Evolutionary conservation across 2,888 invertebrate species (phyloP), one percentile per base, ranked within the genome.

Genomic region (Tillus elongatus): DNA sequence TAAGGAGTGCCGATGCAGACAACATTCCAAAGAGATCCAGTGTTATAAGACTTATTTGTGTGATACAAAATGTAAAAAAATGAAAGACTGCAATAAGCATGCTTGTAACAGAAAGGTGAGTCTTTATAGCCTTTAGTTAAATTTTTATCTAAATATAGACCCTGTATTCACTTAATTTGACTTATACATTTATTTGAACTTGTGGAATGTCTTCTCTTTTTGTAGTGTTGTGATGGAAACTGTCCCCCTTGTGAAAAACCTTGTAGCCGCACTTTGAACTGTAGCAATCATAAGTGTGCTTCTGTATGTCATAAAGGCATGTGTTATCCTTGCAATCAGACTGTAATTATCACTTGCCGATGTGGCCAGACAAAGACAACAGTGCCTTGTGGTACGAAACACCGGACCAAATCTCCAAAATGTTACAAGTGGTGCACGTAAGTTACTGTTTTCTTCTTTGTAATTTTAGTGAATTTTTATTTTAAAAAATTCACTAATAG

Each of bases 11-110:
- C 76, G 82, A 2, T 95, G 95, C 64, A 79, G 81, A 0, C 67
- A 75, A 33, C 82, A 83, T 52, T 73, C 73, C 35, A 87, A 88
- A 61, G 86, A 89, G 56, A 63, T 90, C 10, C 85, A 87, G 4
- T 95, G 95, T 57, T 79, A 76, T 44, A 91, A 90, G 59, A 82
- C 82, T 13, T 91, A 80, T 52, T 73, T 77, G 35, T 96, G 95
- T 68, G 91, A 90, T 41, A 81, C 79, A 0, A 93, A 93, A 66
- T 96, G 95, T 61, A 78, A 82, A 51, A 79, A 77, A 16, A 72
- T 78, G 49, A 75, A 82, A 39, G 79, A 84, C 33, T 96, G 95
- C 61, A 79, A 83, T 1, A 82, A 84, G 53, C 95, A 96, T 69
- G 72, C 78, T 0, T 96, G 95, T 65, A 91, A 86, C 51, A 74